A percentile compares a stretch with the other conserved stretches of the same genome.
Conservation (phyloP, 2,888 invertebrate species). For the Tinea pellionella region DNA sequence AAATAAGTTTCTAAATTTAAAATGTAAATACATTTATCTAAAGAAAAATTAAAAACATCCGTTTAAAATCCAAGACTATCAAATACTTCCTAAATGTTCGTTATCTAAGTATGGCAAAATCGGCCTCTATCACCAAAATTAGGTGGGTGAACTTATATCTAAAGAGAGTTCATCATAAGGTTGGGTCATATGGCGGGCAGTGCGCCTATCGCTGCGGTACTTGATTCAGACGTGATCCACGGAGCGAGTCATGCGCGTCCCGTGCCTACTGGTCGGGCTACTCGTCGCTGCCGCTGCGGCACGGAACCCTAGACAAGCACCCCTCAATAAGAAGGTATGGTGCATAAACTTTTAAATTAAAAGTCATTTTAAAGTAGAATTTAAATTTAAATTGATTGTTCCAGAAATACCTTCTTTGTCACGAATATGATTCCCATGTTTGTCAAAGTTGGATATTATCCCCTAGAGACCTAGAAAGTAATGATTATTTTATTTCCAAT, state of each 20-base stretch:
- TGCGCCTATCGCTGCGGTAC: conserved; percentile 24
- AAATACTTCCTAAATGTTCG: conserved; percentile 31
- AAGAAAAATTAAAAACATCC: conserved; percentile 5
- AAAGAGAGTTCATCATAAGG: conserved; percentile 45
- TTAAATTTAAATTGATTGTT: conserved; percentile 17
- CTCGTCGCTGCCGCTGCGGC: conserved; percentile 16
- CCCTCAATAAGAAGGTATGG: not conserved
- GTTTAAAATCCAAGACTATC: not conserved
- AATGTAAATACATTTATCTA: not conserved
- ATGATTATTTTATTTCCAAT: not conserved
- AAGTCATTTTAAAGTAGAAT: too few species aligned
- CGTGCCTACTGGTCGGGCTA: not conserved
- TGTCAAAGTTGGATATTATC: conserved; percentile 33
- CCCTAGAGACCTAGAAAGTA: conserved; percentile 19
- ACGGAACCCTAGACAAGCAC: not conserved
- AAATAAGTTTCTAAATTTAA: not conserved
- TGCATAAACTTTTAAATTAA: not conserved
- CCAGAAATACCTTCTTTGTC: conserved; percentile 36
- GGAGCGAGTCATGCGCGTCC: conserved; percentile 1
- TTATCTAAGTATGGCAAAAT: conserved; percentile 26
- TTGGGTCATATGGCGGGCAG: conserved; percentile 53
- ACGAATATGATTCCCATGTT: conserved; percentile 25
- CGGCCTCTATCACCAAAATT: conserved; percentile 52
- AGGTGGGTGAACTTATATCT: conserved; percentile 65
- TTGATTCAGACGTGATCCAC: conserved; percentile 6